Conservation (phyloP, 2,797 vertebrate genomes). For the Novumbra hubbsi region DNA sequence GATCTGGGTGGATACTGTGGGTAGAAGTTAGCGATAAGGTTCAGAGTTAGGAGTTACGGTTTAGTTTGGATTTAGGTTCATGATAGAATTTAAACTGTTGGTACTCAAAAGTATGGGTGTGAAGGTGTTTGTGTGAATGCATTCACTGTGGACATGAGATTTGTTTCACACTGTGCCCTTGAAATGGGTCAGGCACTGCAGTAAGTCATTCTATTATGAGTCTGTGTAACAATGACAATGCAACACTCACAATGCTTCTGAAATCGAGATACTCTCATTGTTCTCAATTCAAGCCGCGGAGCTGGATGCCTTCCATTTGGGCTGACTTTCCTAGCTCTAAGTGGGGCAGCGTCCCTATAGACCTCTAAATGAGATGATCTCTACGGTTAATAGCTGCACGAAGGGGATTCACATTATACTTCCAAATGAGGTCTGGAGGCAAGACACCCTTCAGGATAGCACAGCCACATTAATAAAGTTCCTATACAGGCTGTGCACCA, state of each 20-base stretch:
- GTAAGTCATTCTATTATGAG: neutral
- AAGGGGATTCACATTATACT: neutral
- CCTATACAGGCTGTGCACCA: neutral
- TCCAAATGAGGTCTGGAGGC: neutral
- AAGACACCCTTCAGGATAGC: neutral
- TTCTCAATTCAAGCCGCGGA: neutral
- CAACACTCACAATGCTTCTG: neutral
- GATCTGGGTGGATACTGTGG: too few relatives aligned
- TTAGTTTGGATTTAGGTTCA: neutral
- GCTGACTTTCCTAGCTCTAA: constrained; percentile 1
- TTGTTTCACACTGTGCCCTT: neutral
- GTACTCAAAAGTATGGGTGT: neutral
- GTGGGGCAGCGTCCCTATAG: neutral
- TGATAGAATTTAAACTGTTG: neutral
- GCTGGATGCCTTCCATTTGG: neutral
- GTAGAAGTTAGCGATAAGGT: neutral
- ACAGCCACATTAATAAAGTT: neutral
- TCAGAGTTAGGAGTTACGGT: neutral
- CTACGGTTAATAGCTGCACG: neutral
- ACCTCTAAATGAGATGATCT: constrained; percentile 7
- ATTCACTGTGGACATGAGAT: neutral
- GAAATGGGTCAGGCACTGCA: neutral
- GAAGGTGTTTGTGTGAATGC: neutral
- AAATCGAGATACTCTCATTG: neutral
- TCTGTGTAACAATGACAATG: neutral